Evolutionary conservation across 1,140 invertebrate genomes (phyloP).

Genomic region (Trichoplusia ni): DNA sequence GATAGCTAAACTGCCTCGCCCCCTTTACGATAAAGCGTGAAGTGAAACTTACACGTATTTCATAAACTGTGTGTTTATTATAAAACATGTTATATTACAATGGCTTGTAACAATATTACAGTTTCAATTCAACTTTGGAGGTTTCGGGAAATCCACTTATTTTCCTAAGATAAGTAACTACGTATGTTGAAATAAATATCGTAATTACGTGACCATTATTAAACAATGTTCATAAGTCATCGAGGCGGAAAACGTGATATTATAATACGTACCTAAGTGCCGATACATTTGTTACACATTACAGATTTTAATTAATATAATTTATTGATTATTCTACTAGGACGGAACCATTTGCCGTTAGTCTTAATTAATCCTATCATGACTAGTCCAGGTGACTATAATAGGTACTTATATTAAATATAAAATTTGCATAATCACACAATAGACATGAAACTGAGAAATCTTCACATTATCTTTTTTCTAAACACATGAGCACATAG

Average conservation of each 20-base stretch:
- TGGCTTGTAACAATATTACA: background rate
- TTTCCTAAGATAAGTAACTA: background rate
- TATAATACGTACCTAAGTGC: conserved; percentile 20
- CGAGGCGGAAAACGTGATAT: conserved; percentile 38
- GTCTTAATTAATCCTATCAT: conserved; percentile 22
- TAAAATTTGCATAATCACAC: conserved; percentile 34
- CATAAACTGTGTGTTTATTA: conserved; percentile 1
- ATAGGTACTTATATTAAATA: conserved; percentile 13
- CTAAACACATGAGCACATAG: conserved; percentile 1
- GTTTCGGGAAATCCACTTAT: background rate
- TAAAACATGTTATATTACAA: conserved; percentile 21
- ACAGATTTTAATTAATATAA: conserved; percentile 11
- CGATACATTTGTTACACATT: conserved; percentile 5
- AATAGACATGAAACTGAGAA: conserved; percentile 29
- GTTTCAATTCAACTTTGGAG: background rate
- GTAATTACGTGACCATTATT: background rate
- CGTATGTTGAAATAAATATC: background rate
- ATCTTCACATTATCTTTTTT: conserved; percentile 26
- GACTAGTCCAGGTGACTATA: conserved; percentile 15
- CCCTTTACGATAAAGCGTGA: conserved; percentile 20
- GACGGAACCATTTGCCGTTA: background rate
- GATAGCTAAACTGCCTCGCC: conserved; percentile 20
- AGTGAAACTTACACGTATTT: conserved; percentile 22
- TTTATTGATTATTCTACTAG: no score
- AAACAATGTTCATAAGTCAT: conserved; percentile 27